A percentile compares a stretch with the other conserved stretches of the same genome.
Conservation (phyloP, 2,113 vertebrate species). For the Ramphastos sulfuratus region DNA sequence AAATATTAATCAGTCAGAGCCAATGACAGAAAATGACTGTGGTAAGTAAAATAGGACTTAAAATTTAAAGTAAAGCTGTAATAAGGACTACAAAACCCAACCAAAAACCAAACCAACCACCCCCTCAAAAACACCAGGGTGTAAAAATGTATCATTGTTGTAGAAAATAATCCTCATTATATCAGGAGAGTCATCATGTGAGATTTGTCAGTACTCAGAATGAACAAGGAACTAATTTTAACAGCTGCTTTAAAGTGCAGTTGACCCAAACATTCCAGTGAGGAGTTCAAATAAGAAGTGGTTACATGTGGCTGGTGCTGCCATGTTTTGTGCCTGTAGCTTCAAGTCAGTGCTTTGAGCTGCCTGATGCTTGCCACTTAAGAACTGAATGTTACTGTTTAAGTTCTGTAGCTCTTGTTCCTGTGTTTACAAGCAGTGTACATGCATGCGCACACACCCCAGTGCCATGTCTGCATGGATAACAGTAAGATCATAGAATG, state of each 20-base stretch:
- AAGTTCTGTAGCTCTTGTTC: not conserved
- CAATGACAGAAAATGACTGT: not conserved
- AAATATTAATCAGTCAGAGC: not conserved
- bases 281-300: not conserved
- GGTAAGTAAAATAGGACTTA: slow-evolving; percentile 25
- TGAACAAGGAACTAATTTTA: not conserved
- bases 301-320: not conserved
- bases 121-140: not conserved
- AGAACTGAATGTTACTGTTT: not conserved
- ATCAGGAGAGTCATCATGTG: not conserved
- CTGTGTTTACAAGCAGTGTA: not conserved
- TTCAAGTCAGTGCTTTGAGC: not conserved
- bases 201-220: not conserved
- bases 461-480: not conserved
- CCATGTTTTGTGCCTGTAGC: accelerated
- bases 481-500: not conserved
- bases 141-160: not conserved
- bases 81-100: not conserved
- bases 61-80: not conserved
- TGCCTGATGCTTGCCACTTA: not conserved
- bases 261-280: not conserved
- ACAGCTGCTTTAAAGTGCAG: not conserved
- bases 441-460: too few species aligned
- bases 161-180: not conserved
- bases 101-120: too few species aligned